phyloP scores from a whole-genome alignment of 2,888 invertebrate species.

The Nycteola revayana region DNA sequence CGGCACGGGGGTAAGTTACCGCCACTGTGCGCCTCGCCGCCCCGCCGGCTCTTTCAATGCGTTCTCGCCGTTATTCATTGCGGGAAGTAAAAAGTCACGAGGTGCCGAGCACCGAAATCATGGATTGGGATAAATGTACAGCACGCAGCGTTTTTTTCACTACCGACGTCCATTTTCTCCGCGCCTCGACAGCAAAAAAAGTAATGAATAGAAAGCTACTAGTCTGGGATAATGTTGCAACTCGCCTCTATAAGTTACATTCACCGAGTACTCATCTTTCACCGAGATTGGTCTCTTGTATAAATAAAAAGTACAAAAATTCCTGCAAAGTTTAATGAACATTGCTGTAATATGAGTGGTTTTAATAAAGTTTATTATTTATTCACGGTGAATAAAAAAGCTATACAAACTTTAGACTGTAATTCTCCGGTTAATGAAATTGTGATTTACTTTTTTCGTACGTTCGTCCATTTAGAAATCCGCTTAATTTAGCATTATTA shows the following conservation, averaged over 20 bases:
- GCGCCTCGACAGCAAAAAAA: too few relatives aligned
- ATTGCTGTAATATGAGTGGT: slow-evolving; percentile 29
- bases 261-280: slow-evolving; percentile 13
- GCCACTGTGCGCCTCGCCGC: slow-evolving; percentile 1
- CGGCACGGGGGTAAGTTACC: slow-evolving; percentile 14
- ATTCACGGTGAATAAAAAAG: slow-evolving; percentile 34
- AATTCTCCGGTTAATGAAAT: slow-evolving; percentile 35
- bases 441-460: slow-evolving; percentile 34
- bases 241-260: slow-evolving; percentile 8
- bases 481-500: slow-evolving; percentile 22
- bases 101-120: slow-evolving; percentile 13
- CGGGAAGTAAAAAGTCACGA: slow-evolving; percentile 23
- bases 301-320: slow-evolving; percentile 15
- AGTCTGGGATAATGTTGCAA: slow-evolving; percentile 12
- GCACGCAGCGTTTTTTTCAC: slow-evolving; percentile 18
- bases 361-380: slow-evolving; percentile 41
- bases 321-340: slow-evolving; percentile 8
- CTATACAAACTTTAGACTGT: slow-evolving; percentile 30
- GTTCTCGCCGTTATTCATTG: slow-evolving; percentile 22
- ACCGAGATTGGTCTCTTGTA: slow-evolving; percentile 14
- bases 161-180: too few relatives aligned
- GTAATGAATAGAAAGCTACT: too few relatives aligned
- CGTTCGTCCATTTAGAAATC: slow-evolving; percentile 28
- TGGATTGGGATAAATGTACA: slow-evolving; percentile 30
- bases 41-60: slow-evolving; percentile 8